Evolutionary conservation across 1,140 invertebrate genomes (phyloP), one percentile per base, ranked within the genome.

Genomic region (Drosophila erecta): DNA sequence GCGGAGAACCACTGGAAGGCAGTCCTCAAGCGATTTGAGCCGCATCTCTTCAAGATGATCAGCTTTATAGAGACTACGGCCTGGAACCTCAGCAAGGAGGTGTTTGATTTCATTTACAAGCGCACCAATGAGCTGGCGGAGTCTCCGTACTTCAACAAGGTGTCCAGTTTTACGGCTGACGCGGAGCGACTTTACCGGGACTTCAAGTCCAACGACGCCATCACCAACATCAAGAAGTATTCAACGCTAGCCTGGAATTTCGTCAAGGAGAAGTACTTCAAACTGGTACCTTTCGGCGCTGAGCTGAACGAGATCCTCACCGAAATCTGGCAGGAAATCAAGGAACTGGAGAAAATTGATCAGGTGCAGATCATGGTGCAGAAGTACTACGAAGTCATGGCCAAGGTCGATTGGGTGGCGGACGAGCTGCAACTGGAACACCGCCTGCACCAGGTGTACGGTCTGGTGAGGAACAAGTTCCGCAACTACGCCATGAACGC

Each of bases 61-160:
- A 96, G 96, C 89, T 96, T 96, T 76, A 77, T 95, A 0, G 96
- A 97, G 86, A 94, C 94, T 0, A 94, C 95, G 7, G 93, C 94
- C 0, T 96, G 96, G 93, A 95, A 95, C 56, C 94, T 95, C 0
- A 95, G 95, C 92, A 95, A 95, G 69, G 95, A 96, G 64, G 92
- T 96, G 11, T 93, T 95, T 2, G 96, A 97, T 71, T 97, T 97
- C 78, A 94, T 97, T 44, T 96, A 97, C 74, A 95, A 96, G 33
- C 94, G 96, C 3, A 95, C 95, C 54, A 95, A 95, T 46, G 96
- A 97, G 72, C 91, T 97, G 40, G 95, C 96, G 1, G 95, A 95
- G n/a, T 96, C 96, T 0, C 95, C 95, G 0, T 97, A 97, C 76
- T 97, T 96, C 78, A 95, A 95, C 58, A 95, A 95, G 78, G 94